These are phyloP conservation scores for Ophion obscuratus DNA, from an alignment of 2,888 invertebrate species.

Conservation along the genomic window DNA sequence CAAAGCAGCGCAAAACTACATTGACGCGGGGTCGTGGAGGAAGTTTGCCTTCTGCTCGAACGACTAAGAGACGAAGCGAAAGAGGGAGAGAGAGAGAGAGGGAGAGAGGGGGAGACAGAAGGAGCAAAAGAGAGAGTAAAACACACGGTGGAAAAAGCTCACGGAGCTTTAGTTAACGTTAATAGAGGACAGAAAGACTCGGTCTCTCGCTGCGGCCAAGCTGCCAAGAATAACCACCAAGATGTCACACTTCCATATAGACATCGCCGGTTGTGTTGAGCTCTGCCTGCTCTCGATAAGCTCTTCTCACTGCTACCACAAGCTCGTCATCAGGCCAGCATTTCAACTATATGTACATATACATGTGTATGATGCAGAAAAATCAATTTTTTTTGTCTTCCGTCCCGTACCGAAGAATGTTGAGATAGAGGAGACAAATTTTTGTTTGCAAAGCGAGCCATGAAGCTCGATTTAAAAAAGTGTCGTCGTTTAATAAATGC, in stretches of 20 bases:
- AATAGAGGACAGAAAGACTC: slow-evolving; percentile 76
- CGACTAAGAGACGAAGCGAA: slow-evolving; percentile 14
- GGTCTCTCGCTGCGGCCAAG: slow-evolving; percentile 42
- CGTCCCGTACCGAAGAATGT: too few relatives aligned
- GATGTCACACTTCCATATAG: slow-evolving; percentile 83
- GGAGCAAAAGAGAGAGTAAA: too few relatives aligned
- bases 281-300: slow-evolving; percentile 72
- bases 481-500: too few relatives aligned
- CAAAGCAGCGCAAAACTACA: slow-evolving; percentile 42
- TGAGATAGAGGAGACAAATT: neutral
- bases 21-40: slow-evolving; percentile 44
- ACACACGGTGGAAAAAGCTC: slow-evolving; percentile 53
- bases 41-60: slow-evolving; percentile 46
- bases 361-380: slow-evolving; percentile 26
- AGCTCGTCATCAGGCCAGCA: slow-evolving; percentile 37
- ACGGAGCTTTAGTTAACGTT: slow-evolving; percentile 72
- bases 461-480: too few relatives aligned
- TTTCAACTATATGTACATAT: slow-evolving; percentile 1
- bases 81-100: too few relatives aligned
- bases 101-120: slow-evolving; percentile 2
- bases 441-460: too few relatives aligned
- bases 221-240: slow-evolving; percentile 83
- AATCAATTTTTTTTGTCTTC: slow-evolving; percentile 1
- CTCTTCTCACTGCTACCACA: slow-evolving; percentile 41
- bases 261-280: slow-evolving; percentile 74